Base-by-base conservation (phyloP, 1,140 invertebrate species). In the Rhopalosiphum maidis region DNA sequence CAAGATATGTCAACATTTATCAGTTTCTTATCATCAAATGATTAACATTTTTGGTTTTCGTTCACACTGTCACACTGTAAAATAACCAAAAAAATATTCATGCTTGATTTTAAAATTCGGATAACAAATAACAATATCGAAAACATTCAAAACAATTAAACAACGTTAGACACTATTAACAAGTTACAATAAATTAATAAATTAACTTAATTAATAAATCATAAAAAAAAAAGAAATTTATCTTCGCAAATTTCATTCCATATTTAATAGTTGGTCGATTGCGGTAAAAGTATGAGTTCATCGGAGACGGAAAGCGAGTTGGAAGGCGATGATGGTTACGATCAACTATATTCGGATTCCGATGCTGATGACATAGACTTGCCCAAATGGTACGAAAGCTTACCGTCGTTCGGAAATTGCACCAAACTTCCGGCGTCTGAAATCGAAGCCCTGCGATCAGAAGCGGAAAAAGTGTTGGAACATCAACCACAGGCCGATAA, bases 401-500 rank as follows among this genome's bases (percentile, higher is more conserved):
- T 93, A 22, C 91, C 91, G 25, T 30, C 91, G 7, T 93, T 93
- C 21, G 37, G 82, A 0, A 55, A 83, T 8, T 54, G 43, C 43
- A 89, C 93, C 22, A 83, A 90, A n/a, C 54, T 93, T 22, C 37
- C 93, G 15, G 25, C 11, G n/a, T 21, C 87, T 7, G 93, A 94
- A 55, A 43, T 94, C 5, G 68, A 77, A 82, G 77, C 85, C 9
- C 30, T 94, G 30, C 87, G 91, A 46, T 46, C n/a, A 30, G 94
- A 94, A 93, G 94, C 94, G 5, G 94, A 94, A 93, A 91, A 90
- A 83, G 60, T 94, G 41, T 86, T 94, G 21, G 85, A 93, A 46
- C 68, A 93, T 35, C 86, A 93, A 83, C 91, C 91, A 1, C 25
- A 7, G 5, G 7, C 1, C 0, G 15, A 86, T 43, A 23, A 86